Evolutionary conservation across 2,888 invertebrate species (phyloP).

Genomic region (Meganola albula): DNA sequence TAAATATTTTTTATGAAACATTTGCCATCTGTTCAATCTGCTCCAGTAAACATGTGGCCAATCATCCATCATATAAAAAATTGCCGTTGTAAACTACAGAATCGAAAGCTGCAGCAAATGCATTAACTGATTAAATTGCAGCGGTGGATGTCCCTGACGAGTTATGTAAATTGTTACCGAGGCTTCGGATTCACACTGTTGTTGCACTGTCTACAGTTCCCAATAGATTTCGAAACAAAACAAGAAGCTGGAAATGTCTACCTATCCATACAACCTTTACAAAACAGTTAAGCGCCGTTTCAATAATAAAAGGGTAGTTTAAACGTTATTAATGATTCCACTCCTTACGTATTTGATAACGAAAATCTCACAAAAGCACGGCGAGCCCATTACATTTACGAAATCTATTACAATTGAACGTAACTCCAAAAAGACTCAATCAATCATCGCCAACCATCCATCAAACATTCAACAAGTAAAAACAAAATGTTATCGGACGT

Average conservation of each 20-base stretch:
- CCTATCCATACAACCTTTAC: no score
- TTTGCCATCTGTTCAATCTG: conserved; percentile 18
- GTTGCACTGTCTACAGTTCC: conserved; percentile 20
- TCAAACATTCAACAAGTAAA: conserved; percentile 77
- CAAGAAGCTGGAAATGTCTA: no score
- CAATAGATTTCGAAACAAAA: conserved; percentile 27
- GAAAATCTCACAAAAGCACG: conserved; percentile 31
- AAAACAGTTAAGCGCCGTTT: no score
- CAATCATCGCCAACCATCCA: conserved; percentile 71
- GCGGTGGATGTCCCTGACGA: conserved; percentile 39
- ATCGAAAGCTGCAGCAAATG: conserved; percentile 46
- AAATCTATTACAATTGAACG: conserved; percentile 57
- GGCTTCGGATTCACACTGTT: conserved; percentile 32
- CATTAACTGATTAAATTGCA: conserved; percentile 69
- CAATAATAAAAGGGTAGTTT: conserved; percentile 17
- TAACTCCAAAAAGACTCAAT: conserved; percentile 50
- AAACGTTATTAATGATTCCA: conserved; percentile 24
- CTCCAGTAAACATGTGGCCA: conserved; percentile 18
- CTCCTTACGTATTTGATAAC: conserved; percentile 24
- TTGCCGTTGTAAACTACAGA: conserved; percentile 51
- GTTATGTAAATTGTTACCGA: conserved; percentile 38
- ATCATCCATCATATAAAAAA: conserved; percentile 32
- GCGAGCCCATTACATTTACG: conserved; percentile 31
- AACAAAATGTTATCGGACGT: conserved; percentile 68
- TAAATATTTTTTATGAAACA: no score